Evolutionary conservation across 1,140 invertebrate species (phyloP), one percentile per base, ranked within the genome.

Genomic region (Magallana gigas): DNA sequence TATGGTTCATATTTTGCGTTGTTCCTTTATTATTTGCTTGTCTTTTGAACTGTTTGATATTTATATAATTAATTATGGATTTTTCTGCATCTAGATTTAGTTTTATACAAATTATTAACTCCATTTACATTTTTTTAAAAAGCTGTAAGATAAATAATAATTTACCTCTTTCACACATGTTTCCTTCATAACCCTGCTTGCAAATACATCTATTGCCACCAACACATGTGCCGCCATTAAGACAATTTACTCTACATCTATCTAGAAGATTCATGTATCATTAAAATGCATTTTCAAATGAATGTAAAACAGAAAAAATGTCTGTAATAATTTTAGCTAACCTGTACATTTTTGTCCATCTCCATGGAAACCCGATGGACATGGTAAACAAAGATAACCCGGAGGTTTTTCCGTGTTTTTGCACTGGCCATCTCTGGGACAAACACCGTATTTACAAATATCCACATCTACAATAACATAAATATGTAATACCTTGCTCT

Each of bases 91-190:
- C 36, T 48, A 0, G 2, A 48, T 48, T 5, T 3, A 5, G 1
- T 14, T 14, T 0, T 16, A 64, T 64, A 7, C 7, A 64, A 16
- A 64, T 64, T 14, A 64, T 64, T 0, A 11, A n/a, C 29, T 80
- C 76, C 36, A 48, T 5, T 29, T 80, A 18, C 29, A 80, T 12
- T 23, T 12, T 4, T n/a, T n/a, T n/a, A n/a, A 29, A 2, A 18
- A 18, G 9, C 3, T 12, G 9, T 80, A 18, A 18, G 71, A 6
- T 12, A 80, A 3, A 80, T 1, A 1, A 16, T 18, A 12, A 14
- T 56, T 76, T 36, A 87, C 87, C 87, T 85, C 23, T 87, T 14
- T 87, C 83, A 87, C 87, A 87, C n/a, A n/a, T 29, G n/a, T 57
- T 58, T 1, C 87, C 87, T 0, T 68, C 57, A 62, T 60, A 85